A percentile compares a stretch with the other conserved stretches of the same genome.
phyloP scores from a whole-genome alignment of 2,113 vertebrate genomes.

The Scomber scombrus region DNA sequence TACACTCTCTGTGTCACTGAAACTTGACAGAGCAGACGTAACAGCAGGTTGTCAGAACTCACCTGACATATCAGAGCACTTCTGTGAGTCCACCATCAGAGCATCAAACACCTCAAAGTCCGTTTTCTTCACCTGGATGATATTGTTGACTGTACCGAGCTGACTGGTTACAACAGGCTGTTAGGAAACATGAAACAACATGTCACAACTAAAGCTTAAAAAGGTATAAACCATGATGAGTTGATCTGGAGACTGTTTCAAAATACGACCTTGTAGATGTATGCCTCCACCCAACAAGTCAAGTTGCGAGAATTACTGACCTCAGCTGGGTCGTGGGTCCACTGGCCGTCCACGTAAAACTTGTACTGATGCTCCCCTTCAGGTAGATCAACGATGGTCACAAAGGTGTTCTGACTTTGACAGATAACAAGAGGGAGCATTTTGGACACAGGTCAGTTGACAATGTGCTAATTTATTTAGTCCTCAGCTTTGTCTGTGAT shows the following conservation, averaged over 20 bases:
- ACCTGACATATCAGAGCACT: constrained; percentile 97
- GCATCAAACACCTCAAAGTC: constrained; percentile 99
- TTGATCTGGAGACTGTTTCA: neutral
- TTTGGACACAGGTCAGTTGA: neutral
- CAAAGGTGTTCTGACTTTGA: constrained; percentile 97
- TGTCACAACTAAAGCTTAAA: neutral
- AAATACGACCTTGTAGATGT: neutral
- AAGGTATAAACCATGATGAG: neutral
- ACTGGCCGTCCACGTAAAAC: constrained; percentile 97
- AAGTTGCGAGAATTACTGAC: constrained; percentile 71
- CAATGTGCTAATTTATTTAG: neutral
- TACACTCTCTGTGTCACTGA: neutral
- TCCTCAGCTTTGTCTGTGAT: neutral
- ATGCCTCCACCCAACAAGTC: no score
- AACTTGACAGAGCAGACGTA: neutral
- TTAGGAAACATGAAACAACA: neutral
- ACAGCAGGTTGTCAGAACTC: neutral
- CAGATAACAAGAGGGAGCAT: constrained; percentile 50
- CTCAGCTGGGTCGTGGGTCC: constrained; percentile 97
- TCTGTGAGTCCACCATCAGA: constrained; percentile 98
- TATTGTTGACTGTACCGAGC: constrained; percentile 95
- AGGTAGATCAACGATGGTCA: constrained; percentile 95
- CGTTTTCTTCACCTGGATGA: constrained; percentile 98
- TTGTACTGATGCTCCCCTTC: constrained; percentile 99
- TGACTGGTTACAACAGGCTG: constrained; percentile 96